Evolutionary conservation across 2,888 invertebrate genomes (phyloP).

Genomic region (Chelonus formosanus): DNA sequence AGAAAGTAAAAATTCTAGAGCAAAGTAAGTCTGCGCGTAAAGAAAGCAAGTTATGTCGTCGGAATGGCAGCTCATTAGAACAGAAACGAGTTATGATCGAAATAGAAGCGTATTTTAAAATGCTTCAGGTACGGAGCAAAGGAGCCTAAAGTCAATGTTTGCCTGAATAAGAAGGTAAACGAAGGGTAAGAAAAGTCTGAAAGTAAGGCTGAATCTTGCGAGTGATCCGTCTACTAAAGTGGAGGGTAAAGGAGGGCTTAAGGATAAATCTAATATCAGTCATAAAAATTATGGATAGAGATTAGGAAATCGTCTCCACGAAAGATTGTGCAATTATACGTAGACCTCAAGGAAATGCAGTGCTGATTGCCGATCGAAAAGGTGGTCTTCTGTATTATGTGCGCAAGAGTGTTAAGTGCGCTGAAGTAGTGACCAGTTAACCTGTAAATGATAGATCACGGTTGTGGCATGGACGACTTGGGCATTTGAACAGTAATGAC

Average conservation of each 20-base stretch:
- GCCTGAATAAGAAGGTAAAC: too few relatives aligned
- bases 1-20: too few relatives aligned
- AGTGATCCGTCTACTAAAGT: conserved; percentile 17
- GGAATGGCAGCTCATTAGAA: too few relatives aligned
- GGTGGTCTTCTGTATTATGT: conserved; percentile 33
- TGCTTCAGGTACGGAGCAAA: too few relatives aligned
- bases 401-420: conserved; percentile 9
- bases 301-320: conserved; percentile 32
- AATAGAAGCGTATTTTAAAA: too few relatives aligned
- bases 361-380: conserved; percentile 33
- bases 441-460: not conserved
- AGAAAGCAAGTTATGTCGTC: too few relatives aligned
- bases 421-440: not conserved
- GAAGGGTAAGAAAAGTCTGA: too few relatives aligned
- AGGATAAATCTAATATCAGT: conserved; percentile 42
- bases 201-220: conserved; percentile 19
- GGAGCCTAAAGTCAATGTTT: too few relatives aligned
- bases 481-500: conserved; percentile 23
- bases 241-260: conserved; percentile 21
- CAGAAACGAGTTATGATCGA: too few relatives aligned
- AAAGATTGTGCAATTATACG: conserved; percentile 31
- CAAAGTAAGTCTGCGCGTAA: too few relatives aligned
- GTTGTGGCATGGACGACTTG: conserved; percentile 21
- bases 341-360: conserved; percentile 12
- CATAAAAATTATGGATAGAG: conserved; percentile 40